Evolutionary conservation across 2,797 vertebrate species (phyloP).

Genomic region (Parauchenoglanis ngamensis): DNA sequence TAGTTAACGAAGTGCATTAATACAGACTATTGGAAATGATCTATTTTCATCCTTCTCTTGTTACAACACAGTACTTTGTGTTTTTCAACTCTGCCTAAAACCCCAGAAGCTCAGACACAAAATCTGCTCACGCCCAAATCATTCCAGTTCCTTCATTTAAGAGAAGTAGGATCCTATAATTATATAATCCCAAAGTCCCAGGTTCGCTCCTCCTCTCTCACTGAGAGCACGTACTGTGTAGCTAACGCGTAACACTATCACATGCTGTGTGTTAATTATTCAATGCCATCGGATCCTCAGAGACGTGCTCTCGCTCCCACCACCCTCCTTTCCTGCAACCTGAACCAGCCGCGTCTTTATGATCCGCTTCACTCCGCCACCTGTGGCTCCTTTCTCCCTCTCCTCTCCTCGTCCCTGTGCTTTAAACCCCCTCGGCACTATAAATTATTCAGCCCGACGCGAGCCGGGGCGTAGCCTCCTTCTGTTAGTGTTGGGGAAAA

Average conservation of each 20-base stretch:
- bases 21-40: too few relatives aligned
- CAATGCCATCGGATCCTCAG: slow-evolving; percentile 41
- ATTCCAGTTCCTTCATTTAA: not conserved
- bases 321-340: slow-evolving; percentile 35
- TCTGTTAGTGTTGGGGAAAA: slow-evolving; percentile 30
- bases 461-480: not conserved
- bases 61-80: not conserved
- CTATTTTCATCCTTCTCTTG: not conserved
- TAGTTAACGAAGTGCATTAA: not conserved
- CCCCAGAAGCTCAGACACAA: not conserved
- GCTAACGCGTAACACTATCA: slow-evolving; percentile 42
- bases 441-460: slow-evolving; percentile 43
- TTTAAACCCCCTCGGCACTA: slow-evolving; percentile 9
- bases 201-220: not conserved
- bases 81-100: not conserved
- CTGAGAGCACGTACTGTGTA: not conserved
- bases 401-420: not conserved
- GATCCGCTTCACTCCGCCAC: not conserved
- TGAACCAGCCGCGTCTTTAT: not conserved
- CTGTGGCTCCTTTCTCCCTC: not conserved
- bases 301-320: slow-evolving; percentile 1
- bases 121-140: not conserved
- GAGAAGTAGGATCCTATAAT: not conserved
- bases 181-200: not conserved
- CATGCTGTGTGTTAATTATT: slow-evolving; percentile 46